Percentiles rank a stretch among this genome's conserved stretches.
Evolutionary conservation across 1,140 invertebrate species (phyloP).

Genomic region (Rhopalosiphum maidis): DNA sequence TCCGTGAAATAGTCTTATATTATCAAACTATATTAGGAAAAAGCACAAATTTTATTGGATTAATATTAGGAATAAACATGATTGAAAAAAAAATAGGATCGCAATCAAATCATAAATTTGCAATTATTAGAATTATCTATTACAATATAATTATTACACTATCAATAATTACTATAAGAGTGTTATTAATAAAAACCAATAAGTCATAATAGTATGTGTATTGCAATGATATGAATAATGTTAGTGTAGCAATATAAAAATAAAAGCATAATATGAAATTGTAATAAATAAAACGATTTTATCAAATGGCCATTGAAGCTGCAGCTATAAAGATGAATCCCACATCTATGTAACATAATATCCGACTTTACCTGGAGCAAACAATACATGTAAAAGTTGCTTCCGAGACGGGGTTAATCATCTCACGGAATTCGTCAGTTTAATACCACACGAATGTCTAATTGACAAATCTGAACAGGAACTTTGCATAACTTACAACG

Average conservation of each 20-base stretch:
- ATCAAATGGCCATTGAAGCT: neutral
- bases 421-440: neutral
- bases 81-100: no score
- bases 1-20: neutral
- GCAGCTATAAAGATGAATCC: neutral
- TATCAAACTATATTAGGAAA: neutral
- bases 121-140: no score
- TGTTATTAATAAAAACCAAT: neutral
- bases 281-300: neutral
- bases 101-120: no score
- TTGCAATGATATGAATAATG: neutral
- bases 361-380: neutral
- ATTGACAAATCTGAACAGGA: conserved; percentile 42
- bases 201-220: neutral
- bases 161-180: neutral
- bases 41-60: no score
- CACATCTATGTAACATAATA: neutral
- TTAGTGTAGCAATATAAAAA: no score
- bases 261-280: neutral
- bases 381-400: neutral
- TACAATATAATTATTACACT: no score
- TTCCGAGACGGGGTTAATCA: neutral
- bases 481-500: conserved; percentile 38
- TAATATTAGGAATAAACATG: no score
- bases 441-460: conserved; percentile 24